Evolutionary conservation across 2,113 vertebrate species (phyloP).

Genomic region (Corythoichthys intestinalis): DNA sequence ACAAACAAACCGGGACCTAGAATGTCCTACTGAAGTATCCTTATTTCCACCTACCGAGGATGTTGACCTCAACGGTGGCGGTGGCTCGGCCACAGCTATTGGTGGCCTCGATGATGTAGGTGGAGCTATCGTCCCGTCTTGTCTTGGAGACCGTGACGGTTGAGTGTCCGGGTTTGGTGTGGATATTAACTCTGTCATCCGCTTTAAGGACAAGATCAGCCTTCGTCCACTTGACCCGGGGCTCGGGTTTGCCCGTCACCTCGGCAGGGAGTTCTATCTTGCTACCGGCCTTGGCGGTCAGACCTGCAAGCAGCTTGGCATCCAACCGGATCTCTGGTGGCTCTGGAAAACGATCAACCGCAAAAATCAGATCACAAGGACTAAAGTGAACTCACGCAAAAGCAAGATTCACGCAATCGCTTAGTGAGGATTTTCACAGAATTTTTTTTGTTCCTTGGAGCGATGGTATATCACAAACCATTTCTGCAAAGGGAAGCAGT

Average conservation of each 20-base stretch:
- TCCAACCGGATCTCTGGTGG: slow-evolving; percentile 92
- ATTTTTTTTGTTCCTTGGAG: too few species aligned
- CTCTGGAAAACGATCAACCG: slow-evolving; percentile 64
- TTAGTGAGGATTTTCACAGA: too few species aligned
- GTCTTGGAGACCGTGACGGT: slow-evolving; percentile 84
- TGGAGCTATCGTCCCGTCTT: slow-evolving; percentile 87
- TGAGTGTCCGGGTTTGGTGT: slow-evolving; percentile 83
- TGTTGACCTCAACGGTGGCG: slow-evolving; percentile 93
- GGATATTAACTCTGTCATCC: slow-evolving; percentile 85
- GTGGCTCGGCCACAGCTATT: slow-evolving; percentile 93
- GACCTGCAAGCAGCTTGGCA: slow-evolving; percentile 90
- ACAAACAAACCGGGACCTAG: background rate
- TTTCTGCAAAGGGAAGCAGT: too few species aligned
- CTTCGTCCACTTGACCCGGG: slow-evolving; percentile 92
- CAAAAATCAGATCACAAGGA: background rate
- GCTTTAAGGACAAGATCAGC: slow-evolving; percentile 84
- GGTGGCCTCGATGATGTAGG: slow-evolving; percentile 95
- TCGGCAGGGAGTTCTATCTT: slow-evolving; percentile 93
- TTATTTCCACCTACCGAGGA: slow-evolving; percentile 77
- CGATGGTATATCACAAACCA: background rate
- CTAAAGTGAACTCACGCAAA: background rate
- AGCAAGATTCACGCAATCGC: too few species aligned
- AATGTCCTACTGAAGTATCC: background rate
- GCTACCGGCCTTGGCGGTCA: slow-evolving; percentile 94
- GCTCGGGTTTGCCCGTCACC: slow-evolving; percentile 85